phyloP scores from a whole-genome alignment of 2,797 vertebrate genomes.

The Danio tinwini region DNA sequence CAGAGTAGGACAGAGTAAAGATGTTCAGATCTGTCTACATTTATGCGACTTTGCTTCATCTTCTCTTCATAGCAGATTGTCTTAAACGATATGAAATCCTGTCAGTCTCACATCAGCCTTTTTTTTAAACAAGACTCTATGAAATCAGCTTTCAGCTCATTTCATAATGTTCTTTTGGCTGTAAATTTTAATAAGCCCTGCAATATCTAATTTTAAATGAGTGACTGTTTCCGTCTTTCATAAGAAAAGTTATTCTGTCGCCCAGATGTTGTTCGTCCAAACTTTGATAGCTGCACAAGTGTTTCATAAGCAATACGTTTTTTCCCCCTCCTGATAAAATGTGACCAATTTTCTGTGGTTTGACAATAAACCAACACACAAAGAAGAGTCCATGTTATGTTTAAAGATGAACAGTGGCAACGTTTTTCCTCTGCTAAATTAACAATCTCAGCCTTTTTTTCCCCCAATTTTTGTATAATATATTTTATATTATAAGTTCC shows the following conservation, averaged over 20 bases:
- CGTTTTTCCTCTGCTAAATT: neutral
- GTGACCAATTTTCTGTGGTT: constrained; percentile 35
- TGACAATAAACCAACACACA: neutral
- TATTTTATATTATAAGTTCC: neutral
- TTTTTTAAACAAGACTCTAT: constrained; percentile 65
- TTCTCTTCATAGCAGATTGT: constrained; percentile 46
- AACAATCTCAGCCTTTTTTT: neutral
- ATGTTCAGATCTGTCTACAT: constrained; percentile 43
- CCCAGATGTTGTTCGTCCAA: constrained; percentile 67
- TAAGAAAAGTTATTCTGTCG: constrained; percentile 72
- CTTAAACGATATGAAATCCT: constrained; percentile 19
- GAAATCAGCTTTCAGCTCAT: constrained; percentile 71
- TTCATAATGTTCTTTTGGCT: constrained; percentile 72
- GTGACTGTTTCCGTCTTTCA: constrained; percentile 60
- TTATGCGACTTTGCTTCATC: constrained; percentile 47
- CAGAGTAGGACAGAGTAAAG: constrained; percentile 36
- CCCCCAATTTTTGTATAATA: neutral
- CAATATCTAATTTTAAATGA: constrained; percentile 65
- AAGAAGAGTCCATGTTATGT: neutral
- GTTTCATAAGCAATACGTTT: constrained; percentile 70
- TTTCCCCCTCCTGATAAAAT: constrained; percentile 48
- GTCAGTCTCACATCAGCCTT: constrained; percentile 58
- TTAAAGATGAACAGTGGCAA: neutral
- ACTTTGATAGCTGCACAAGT: constrained; percentile 74
- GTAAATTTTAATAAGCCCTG: constrained; percentile 75